These are phyloP conservation scores for Dasypus novemcinctus DNA, from an alignment of 2,113 vertebrate species.

Conservation along the genomic window DNA sequence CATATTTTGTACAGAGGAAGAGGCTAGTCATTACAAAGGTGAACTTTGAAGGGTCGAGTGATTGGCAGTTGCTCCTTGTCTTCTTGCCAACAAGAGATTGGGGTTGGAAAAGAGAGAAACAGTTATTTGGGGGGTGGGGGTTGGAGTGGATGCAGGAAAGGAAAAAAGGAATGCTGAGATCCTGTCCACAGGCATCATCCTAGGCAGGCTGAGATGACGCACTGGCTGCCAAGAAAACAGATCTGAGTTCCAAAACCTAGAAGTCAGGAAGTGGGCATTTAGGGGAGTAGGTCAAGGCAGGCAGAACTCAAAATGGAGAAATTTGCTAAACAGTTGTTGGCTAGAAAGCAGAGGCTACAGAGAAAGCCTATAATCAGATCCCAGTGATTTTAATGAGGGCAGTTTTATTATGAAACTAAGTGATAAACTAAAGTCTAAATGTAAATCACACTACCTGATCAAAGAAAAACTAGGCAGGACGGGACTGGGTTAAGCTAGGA, in stretches of 20 bases:
- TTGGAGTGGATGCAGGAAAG: neutral
- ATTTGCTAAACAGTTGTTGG: neutral
- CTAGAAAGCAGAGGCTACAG: neutral
- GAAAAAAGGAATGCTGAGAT: neutral
- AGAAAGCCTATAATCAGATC: neutral
- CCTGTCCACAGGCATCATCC: neutral
- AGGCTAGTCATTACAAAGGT: neutral
- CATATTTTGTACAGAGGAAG: neutral
- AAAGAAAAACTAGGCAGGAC: neutral
- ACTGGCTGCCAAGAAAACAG: neutral
- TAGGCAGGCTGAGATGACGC: neutral
- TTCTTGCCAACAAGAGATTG: neutral
- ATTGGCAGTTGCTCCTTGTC: neutral
- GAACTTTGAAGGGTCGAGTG: neutral
- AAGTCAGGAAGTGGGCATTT: neutral
- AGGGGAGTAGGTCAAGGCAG: neutral
- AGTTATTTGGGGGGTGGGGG: neutral
- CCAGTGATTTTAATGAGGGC: neutral
- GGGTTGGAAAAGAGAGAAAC: neutral
- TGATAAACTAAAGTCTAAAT: neutral
- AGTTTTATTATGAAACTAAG: neutral
- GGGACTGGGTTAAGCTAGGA: neutral
- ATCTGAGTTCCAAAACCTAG: neutral
- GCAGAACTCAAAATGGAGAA: neutral
- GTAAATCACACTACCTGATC: neutral